Conservation (phyloP, 2,113 vertebrate species). For the Rhynchomys soricoides region DNA sequence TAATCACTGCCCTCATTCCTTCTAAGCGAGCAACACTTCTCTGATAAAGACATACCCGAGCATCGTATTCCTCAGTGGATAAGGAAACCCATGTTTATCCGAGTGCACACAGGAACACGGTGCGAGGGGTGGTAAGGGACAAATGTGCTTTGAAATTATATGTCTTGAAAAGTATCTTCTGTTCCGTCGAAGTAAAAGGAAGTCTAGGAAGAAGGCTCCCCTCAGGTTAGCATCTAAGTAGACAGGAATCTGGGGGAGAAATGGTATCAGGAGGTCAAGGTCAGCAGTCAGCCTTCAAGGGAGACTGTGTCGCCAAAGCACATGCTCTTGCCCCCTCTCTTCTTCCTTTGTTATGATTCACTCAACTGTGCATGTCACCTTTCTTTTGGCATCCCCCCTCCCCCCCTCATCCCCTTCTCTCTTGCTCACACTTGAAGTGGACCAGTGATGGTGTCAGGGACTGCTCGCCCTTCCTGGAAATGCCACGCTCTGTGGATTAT, state of each 20-base stretch:
- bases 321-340: not conserved
- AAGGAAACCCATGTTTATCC: slow-evolving; percentile 31
- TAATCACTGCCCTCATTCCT: slow-evolving; percentile 30
- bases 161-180: not conserved
- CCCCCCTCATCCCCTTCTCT: not conserved
- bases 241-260: not conserved
- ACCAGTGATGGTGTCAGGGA: not conserved
- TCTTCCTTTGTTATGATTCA: not conserved
- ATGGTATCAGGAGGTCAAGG: not conserved
- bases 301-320: not conserved
- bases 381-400: not conserved
- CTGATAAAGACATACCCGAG: slow-evolving; percentile 44
- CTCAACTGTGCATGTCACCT: not conserved
- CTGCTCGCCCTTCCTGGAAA: not conserved
- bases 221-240: not conserved
- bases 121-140: not conserved
- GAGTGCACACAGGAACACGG: not conserved
- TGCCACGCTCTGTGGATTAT: too few species aligned
- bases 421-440: not conserved
- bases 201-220: not conserved
- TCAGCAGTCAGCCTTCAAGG: not conserved
- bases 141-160: slow-evolving; percentile 18
- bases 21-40: not conserved
- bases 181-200: not conserved
- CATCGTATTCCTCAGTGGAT: slow-evolving; percentile 13